Evolutionary conservation across 2,888 invertebrate species (phyloP).

Genomic region (Cheilosia urbana): DNA sequence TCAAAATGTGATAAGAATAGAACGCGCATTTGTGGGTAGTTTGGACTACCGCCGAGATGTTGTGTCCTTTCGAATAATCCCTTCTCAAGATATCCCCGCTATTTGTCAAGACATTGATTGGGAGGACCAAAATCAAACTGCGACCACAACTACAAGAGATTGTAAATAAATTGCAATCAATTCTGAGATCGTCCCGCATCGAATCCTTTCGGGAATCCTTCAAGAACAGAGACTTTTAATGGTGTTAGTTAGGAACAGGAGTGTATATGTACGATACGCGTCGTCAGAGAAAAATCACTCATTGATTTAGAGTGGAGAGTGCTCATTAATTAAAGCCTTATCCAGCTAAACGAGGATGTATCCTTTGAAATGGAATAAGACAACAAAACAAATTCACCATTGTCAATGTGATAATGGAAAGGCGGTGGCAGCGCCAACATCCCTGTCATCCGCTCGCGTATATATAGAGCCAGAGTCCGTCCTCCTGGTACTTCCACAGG

Average conservation of each 20-base stretch:
- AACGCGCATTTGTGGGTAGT: conserved; percentile 38
- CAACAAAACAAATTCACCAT: conserved; percentile 71
- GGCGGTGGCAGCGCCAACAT: conserved; percentile 29
- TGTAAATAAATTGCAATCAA: conserved; percentile 75
- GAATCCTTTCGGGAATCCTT: conserved; percentile 60
- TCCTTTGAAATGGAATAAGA: conserved; percentile 62
- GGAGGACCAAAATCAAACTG: conserved; percentile 35
- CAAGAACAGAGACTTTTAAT: conserved; percentile 48
- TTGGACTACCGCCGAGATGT: conserved; percentile 27
- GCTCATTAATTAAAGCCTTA: conserved; percentile 75
- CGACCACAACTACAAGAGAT: conserved; percentile 65
- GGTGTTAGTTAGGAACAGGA: background rate
- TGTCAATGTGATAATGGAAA: conserved; percentile 68
- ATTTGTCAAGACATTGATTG: conserved; percentile 72
- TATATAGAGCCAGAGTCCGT: background rate
- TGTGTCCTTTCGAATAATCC: conserved; percentile 66
- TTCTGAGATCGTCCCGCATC: conserved; percentile 46
- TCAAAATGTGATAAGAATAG: conserved; percentile 58
- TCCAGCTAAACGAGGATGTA: conserved; percentile 28
- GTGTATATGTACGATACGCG: background rate
- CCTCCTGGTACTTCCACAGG: conserved; percentile 39
- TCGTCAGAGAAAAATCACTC: conserved; percentile 62
- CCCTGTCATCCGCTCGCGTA: conserved; percentile 16
- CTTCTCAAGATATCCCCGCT: conserved; percentile 37
- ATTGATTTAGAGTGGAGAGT: conserved; percentile 74